Percentiles rank a stretch among this genome's conserved stretches.
phyloP scores from a whole-genome alignment of 2,888 invertebrate species.

The Mycalesis mineus region DNA sequence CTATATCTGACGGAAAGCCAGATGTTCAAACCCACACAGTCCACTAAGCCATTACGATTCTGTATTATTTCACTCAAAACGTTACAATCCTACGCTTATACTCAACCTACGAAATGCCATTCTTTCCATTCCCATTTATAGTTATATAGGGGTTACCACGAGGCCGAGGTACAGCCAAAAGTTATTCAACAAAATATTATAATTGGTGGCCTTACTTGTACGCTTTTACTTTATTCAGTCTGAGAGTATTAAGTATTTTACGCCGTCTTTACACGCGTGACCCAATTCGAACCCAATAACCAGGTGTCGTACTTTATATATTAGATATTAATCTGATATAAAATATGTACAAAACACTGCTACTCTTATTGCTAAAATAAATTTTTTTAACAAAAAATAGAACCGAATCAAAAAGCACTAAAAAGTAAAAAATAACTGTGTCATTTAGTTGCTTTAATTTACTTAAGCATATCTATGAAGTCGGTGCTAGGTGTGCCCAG shows the following conservation, averaged over 20 bases:
- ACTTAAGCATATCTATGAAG: too few relatives aligned
- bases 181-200: slow-evolving; percentile 1
- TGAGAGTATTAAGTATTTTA: not conserved
- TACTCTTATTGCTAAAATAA: too few relatives aligned
- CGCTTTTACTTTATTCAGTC: not conserved
- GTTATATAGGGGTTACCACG: not conserved
- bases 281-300: not conserved
- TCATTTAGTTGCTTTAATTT: too few relatives aligned
- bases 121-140: not conserved
- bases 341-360: too few relatives aligned
- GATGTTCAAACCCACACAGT: not conserved
- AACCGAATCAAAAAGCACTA: too few relatives aligned
- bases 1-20: not conserved
- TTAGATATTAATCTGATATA: too few relatives aligned
- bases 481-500: too few relatives aligned
- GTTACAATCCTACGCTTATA: slow-evolving; percentile 4
- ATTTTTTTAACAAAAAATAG: too few relatives aligned
- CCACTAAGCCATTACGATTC: not conserved
- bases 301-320: not conserved
- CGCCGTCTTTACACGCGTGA: not conserved
- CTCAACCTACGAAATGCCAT: slow-evolving; percentile 4
- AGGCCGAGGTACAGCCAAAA: not conserved
- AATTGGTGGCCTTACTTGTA: slow-evolving; percentile 2
- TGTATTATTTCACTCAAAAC: not conserved
- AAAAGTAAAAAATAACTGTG: too few relatives aligned